Evolutionary conservation across 2,797 vertebrate genomes (phyloP).

Genomic region (Neopelma chrysocephalum): DNA sequence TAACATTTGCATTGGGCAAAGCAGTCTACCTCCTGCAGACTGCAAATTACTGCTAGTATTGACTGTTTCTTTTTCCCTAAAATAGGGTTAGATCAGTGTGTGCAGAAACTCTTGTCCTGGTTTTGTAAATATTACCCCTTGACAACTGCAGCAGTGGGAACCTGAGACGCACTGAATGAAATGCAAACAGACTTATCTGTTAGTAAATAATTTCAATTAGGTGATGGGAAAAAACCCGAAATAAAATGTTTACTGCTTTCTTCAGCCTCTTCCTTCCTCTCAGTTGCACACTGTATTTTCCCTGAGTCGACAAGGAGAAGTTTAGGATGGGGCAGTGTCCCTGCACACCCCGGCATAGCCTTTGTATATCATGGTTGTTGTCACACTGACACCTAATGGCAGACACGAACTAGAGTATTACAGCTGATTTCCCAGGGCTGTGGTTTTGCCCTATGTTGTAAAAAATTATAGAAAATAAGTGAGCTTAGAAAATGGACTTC

Average conservation of each 20-base stretch:
- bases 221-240: background rate
- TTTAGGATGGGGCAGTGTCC: background rate
- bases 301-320: background rate
- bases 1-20: background rate
- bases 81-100: background rate
- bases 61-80: background rate
- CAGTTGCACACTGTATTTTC: background rate
- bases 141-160: background rate
- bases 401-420: background rate
- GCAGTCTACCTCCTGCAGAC: background rate
- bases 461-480: background rate
- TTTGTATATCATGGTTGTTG: conserved; percentile 45
- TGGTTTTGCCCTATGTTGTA: background rate
- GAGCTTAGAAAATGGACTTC: background rate
- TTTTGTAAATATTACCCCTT: background rate
- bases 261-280: background rate
- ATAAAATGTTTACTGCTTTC: background rate
- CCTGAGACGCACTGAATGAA: background rate
- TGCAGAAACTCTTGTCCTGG: background rate
- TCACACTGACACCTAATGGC: conserved; percentile 69
- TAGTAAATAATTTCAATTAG: background rate
- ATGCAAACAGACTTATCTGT: background rate
- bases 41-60: background rate
- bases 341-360: background rate
- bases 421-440: background rate